Conservation (phyloP, 1,140 invertebrate species). For the Drosophila novamexicana region DNA sequence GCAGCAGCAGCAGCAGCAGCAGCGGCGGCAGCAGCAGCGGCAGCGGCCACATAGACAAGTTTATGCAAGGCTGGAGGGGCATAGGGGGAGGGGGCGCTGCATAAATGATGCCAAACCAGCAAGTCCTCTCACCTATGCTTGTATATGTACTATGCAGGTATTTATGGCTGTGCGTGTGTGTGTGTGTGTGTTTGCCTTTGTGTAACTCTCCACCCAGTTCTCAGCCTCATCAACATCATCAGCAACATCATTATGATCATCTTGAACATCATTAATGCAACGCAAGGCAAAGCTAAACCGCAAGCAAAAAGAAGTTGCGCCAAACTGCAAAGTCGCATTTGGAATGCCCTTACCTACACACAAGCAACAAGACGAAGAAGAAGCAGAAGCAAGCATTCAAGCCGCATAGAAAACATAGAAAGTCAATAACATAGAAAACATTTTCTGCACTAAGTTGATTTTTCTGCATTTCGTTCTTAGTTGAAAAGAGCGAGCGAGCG, state of each 20-base stretch:
- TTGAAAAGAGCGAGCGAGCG: neutral
- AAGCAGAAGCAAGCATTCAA: neutral
- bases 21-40: slow-evolving; percentile 3
- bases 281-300: slow-evolving; percentile 40
- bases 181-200: slow-evolving; percentile 12
- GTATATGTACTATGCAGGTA: neutral
- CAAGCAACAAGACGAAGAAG: neutral
- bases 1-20: neutral
- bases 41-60: slow-evolving; percentile 67
- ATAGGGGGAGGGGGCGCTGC: neutral
- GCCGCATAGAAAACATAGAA: slow-evolving; percentile 23
- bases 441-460: neutral
- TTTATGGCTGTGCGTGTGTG: neutral
- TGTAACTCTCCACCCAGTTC: slow-evolving; percentile 44
- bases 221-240: slow-evolving; percentile 31
- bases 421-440: slow-evolving; percentile 17
- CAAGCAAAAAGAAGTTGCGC: slow-evolving; percentile 2
- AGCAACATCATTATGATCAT: slow-evolving; percentile 20
- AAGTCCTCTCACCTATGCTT: slow-evolving; percentile 35
- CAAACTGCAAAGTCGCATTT: slow-evolving; percentile 24
- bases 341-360: slow-evolving; percentile 24
- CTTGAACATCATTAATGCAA: slow-evolving; percentile 39
- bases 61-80: slow-evolving; percentile 30
- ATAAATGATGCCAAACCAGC: slow-evolving; percentile 42
- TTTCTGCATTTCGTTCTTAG: slow-evolving; percentile 23